Conservation (phyloP, 2,113 vertebrate genomes). For the Indicator maculatus region DNA sequence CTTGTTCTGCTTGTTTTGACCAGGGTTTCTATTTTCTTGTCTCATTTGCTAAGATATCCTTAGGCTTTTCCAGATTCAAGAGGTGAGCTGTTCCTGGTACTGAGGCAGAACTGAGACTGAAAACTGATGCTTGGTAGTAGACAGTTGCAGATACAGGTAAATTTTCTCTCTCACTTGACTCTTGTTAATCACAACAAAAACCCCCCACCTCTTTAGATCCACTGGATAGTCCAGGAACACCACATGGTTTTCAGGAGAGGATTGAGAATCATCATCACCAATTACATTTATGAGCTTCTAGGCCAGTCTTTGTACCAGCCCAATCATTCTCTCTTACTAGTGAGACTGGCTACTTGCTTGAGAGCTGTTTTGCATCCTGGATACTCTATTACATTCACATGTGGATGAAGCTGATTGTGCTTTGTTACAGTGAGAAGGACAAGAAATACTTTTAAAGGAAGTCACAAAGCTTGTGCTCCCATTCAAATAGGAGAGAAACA, state of each 20-base stretch:
- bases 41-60: not conserved
- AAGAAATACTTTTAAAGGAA: not conserved
- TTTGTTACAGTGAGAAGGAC: not conserved
- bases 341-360: accelerated
- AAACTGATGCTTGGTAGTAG: not conserved
- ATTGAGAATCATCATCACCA: not conserved
- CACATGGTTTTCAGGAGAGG: not conserved
- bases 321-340: not conserved
- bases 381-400: not conserved
- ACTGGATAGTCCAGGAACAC: not conserved
- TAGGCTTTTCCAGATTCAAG: not conserved
- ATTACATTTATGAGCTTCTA: accelerated
- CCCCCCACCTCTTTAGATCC: not conserved
- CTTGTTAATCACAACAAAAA: not conserved
- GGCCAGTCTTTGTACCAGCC: not conserved
- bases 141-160: accelerated
- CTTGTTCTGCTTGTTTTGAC: not conserved
- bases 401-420: not conserved
- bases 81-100: not conserved
- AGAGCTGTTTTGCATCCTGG: not conserved
- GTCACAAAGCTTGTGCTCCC: not conserved
- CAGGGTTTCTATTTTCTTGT: not conserved
- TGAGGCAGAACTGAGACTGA: not conserved
- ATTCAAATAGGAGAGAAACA: not conserved
- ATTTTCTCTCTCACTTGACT: not conserved